Conservation (phyloP, 2,113 vertebrate species). For the Alectura lathami region DNA sequence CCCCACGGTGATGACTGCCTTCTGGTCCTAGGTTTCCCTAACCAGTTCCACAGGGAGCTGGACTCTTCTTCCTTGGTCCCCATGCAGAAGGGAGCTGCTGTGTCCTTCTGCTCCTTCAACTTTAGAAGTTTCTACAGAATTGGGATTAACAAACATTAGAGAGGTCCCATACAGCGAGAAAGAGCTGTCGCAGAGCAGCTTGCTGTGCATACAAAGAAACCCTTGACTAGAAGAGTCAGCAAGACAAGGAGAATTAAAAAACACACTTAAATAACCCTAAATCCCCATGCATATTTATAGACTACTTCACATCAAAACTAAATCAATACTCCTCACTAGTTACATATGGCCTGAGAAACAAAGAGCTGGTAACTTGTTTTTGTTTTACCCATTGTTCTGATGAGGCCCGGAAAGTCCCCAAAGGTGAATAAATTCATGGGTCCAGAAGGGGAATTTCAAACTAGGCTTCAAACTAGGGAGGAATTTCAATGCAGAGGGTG, state of each 20-base stretch:
- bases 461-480: background rate
- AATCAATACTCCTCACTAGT: conserved; percentile 75
- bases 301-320: conserved; percentile 59
- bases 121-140: conserved; percentile 12
- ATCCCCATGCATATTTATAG: conserved; percentile 82
- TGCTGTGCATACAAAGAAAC: conserved; percentile 70
- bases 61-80: background rate
- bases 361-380: conserved; percentile 13
- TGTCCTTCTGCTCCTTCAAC: background rate
- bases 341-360: conserved; percentile 24
- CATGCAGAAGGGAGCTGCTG: background rate
- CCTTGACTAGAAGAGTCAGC: conserved; percentile 68
- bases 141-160: conserved; percentile 44
- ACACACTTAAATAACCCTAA: conserved; percentile 72
- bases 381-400: background rate
- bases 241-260: conserved; percentile 77
- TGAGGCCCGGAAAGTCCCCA: background rate
- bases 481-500: background rate
- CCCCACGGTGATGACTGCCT: background rate
- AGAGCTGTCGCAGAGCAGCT: conserved; percentile 37
- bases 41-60: background rate
- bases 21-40: background rate
- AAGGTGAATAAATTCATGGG: background rate
- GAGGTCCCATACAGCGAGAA: conserved; percentile 63
- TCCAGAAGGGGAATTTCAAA: background rate